Percentiles rank a stretch among this genome's conserved stretches.
These are phyloP conservation scores for Drosophila saltans DNA, from an alignment of 1,140 invertebrate genomes.

Conservation along the genomic window DNA sequence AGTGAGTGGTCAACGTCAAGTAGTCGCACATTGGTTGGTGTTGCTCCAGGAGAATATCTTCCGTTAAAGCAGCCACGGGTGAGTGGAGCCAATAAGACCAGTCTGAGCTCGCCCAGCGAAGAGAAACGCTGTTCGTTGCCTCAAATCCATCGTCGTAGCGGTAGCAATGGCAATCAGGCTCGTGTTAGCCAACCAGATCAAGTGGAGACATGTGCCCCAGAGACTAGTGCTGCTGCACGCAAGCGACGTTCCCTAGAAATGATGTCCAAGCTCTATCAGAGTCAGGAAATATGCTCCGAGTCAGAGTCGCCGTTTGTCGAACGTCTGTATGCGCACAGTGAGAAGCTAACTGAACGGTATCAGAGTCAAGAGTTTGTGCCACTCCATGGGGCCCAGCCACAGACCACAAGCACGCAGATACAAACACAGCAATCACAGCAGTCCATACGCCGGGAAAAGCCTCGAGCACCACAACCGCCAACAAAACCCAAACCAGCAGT, in stretches of 20 bases:
- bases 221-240: conserved; percentile 69
- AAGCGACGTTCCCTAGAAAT: conserved; percentile 78
- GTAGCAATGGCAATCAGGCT: conserved; percentile 72
- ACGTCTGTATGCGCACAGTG: conserved; percentile 85
- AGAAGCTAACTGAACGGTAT: conserved; percentile 86
- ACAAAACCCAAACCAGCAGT: conserved; percentile 76
- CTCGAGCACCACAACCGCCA: conserved; percentile 67
- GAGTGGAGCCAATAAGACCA: conserved; percentile 35
- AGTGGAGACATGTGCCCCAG: conserved; percentile 39
- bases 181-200: conserved; percentile 43
- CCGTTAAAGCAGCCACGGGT: conserved; percentile 72
- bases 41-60: conserved; percentile 82
- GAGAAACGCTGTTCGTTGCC: conserved; percentile 71
- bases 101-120: conserved; percentile 70
- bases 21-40: conserved; percentile 85
- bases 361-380: conserved; percentile 86
- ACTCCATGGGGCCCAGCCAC: conserved; percentile 41
- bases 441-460: conserved; percentile 56
- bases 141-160: conserved; percentile 71
- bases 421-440: conserved; percentile 68
- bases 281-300: conserved; percentile 84
- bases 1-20: conserved; percentile 87
- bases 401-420: conserved; percentile 48
- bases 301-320: conserved; percentile 78
- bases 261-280: conserved; percentile 85